phyloP scores from a whole-genome alignment of 2,888 invertebrate genomes.

The Caenorhabditis wallacei region DNA sequence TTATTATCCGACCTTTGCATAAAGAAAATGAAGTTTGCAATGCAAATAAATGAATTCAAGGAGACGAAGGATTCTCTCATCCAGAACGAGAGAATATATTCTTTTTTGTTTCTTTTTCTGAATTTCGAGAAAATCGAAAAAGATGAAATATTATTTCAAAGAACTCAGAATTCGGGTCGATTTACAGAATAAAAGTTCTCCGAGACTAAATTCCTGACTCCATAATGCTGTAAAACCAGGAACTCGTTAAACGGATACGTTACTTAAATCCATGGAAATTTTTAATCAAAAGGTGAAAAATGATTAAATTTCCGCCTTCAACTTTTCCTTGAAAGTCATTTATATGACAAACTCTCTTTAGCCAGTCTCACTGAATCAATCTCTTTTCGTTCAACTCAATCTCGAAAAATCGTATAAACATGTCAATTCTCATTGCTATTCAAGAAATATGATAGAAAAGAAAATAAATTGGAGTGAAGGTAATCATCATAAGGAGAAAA shows the following conservation, averaged over 20 bases:
- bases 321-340: not conserved
- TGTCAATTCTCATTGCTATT: slow-evolving; percentile 27
- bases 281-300: not conserved
- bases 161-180: not conserved
- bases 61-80: slow-evolving; percentile 16
- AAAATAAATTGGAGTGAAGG: not conserved
- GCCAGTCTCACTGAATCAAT: not conserved
- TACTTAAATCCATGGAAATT: not conserved
- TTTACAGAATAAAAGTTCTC: too few species aligned
- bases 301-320: not conserved
- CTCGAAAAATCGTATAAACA: slow-evolving; percentile 20
- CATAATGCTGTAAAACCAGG: not conserved
- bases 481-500: slow-evolving; percentile 16
- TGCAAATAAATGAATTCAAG: slow-evolving; percentile 33
- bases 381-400: slow-evolving; percentile 12
- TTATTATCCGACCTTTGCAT: slow-evolving; percentile 27
- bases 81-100: slow-evolving; percentile 13
- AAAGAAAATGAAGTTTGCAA: slow-evolving; percentile 7
- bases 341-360: not conserved
- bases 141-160: not conserved
- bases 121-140: not conserved
- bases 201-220: not conserved
- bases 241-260: not conserved
- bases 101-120: not conserved
- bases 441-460: slow-evolving; percentile 2